Evolutionary conservation across 2,888 invertebrate species (phyloP).

Genomic region (Diadegma fenestrale): DNA sequence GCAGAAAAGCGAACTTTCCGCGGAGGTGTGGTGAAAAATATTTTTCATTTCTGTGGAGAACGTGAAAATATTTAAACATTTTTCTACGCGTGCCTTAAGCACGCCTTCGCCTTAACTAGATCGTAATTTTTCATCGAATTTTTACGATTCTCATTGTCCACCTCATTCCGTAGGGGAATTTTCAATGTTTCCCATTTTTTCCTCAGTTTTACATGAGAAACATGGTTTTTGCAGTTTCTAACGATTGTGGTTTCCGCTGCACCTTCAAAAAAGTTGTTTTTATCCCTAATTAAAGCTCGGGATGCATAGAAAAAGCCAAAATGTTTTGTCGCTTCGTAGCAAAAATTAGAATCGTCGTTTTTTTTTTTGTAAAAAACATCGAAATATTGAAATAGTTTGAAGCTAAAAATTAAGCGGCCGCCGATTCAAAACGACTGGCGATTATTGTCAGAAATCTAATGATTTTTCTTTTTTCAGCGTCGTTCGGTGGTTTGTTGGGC

Average conservation of each 20-base stretch:
- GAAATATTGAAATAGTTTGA: neutral
- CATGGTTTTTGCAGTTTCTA: neutral
- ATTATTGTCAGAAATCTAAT: neutral
- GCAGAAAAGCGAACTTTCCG: too few relatives aligned
- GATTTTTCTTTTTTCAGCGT: conserved; percentile 86
- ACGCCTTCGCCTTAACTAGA: neutral
- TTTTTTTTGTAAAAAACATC: neutral
- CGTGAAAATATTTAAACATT: neutral
- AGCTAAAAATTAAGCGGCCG: neutral
- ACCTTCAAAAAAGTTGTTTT: neutral
- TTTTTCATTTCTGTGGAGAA: neutral
- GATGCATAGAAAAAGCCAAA: neutral
- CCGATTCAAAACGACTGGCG: neutral
- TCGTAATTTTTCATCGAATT: neutral
- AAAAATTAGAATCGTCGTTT: neutral
- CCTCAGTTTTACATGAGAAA: neutral
- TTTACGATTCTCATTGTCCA: neutral
- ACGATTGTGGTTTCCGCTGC: neutral
- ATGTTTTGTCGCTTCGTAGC: neutral
- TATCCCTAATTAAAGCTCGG: neutral
- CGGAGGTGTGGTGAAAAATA: too few relatives aligned
- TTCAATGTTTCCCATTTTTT: neutral
- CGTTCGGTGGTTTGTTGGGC: conserved; percentile 90
- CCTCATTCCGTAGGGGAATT: neutral
- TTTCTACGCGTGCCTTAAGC: neutral